Evolutionary conservation across 2,113 vertebrate species (phyloP).

Genomic region (Nothocercus julius): DNA sequence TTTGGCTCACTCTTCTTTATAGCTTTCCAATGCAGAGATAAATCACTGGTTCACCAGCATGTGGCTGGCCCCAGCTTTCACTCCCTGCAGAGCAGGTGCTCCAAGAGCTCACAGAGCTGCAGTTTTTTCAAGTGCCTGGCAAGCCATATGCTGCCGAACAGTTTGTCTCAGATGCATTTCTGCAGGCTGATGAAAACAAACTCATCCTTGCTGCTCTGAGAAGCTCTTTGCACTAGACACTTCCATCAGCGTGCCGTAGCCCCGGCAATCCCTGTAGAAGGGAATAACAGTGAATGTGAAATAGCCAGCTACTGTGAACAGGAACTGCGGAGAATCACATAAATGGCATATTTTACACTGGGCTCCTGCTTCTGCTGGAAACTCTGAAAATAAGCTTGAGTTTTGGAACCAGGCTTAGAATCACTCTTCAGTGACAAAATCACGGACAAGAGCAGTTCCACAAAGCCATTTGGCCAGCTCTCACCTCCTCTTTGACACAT

Average conservation of each 20-base stretch:
- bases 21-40: neutral
- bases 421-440: neutral
- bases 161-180: neutral
- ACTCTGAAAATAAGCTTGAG: neutral
- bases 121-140: neutral
- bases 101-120: neutral
- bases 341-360: neutral
- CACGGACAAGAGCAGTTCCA: fast-evolving
- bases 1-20: neutral
- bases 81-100: neutral
- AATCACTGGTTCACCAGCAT: neutral
- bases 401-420: neutral
- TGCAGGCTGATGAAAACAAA: neutral
- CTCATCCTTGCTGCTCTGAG: neutral
- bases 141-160: neutral
- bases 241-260: neutral
- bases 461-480: neutral
- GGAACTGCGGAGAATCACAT: neutral
- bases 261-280: neutral
- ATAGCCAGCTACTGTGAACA: fast-evolving
- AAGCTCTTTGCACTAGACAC: neutral
- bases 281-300: neutral
- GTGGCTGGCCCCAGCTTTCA: neutral
- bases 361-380: neutral
- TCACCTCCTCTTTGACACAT: neutral